phyloP scores from a whole-genome alignment of 2,113 vertebrate genomes.

The Festucalex cinctus region DNA sequence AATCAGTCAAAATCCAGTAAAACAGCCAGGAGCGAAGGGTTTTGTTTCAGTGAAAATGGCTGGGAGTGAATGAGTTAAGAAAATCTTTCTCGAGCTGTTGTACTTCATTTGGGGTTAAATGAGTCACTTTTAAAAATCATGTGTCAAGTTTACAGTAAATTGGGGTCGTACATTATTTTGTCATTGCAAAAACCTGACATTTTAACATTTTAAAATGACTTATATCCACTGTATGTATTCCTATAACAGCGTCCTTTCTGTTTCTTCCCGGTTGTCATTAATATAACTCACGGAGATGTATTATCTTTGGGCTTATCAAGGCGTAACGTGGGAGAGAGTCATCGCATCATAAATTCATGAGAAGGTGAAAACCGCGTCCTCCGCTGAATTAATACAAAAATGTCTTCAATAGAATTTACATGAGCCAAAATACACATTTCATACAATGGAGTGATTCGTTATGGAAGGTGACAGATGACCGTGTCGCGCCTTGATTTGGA shows the following conservation, averaged over 20 bases:
- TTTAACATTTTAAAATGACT: not conserved
- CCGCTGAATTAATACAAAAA: not conserved
- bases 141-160: no score
- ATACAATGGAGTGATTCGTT: not conserved
- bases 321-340: conserved; percentile 13
- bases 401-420: not conserved
- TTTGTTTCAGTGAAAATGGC: no score
- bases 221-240: conserved; percentile 16
- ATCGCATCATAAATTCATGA: conserved; percentile 30
- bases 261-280: conserved; percentile 31
- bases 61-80: no score
- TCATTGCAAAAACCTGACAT: not conserved
- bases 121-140: no score
- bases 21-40: no score
- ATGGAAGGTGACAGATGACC: conserved; percentile 27
- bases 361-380: conserved; percentile 25
- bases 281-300: conserved; percentile 17
- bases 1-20: no score
- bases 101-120: no score
- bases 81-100: no score
- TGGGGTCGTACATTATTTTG: no score
- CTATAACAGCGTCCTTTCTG: conserved; percentile 28
- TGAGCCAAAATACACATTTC: conserved; percentile 29
- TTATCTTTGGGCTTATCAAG: conserved; percentile 28
- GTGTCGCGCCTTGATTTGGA: conserved; percentile 7